Evolutionary conservation across 2,797 vertebrate genomes (phyloP).

Genomic region (Nasua narica): DNA sequence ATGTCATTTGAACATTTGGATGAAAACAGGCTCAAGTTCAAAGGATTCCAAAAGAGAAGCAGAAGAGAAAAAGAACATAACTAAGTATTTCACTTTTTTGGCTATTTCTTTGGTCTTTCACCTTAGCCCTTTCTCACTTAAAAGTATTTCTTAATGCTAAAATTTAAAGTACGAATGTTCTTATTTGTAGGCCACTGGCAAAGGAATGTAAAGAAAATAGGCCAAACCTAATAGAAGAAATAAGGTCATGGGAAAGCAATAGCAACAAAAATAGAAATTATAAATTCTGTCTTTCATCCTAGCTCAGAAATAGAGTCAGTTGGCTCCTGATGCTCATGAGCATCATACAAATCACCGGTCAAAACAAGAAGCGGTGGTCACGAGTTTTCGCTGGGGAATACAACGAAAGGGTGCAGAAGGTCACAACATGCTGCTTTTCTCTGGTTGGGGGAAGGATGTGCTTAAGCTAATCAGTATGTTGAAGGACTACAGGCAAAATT

Average conservation of each 20-base stretch:
- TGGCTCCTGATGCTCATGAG: not conserved
- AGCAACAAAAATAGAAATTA: conserved; percentile 23
- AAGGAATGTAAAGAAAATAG: conserved; percentile 24
- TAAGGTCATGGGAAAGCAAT: conserved; percentile 16
- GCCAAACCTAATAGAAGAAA: conserved; percentile 44
- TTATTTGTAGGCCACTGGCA: conserved; percentile 16
- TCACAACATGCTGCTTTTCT: not conserved
- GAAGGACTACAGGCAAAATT: not conserved
- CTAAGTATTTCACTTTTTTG: conserved; percentile 9
- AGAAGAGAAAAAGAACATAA: not conserved
- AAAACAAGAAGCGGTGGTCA: not conserved
- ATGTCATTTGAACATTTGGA: conserved; percentile 16
- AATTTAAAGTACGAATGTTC: conserved; percentile 11
- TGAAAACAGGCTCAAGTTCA: conserved; percentile 48
- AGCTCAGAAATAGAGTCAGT: not conserved
- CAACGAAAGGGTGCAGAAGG: not conserved
- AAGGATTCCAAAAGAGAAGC: conserved; percentile 31
- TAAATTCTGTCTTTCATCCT: not conserved
- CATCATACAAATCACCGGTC: not conserved
- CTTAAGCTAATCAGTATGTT: not conserved
- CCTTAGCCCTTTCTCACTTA: not conserved
- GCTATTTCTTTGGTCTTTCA: not conserved
- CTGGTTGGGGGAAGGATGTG: not conserved
- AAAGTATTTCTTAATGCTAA: conserved; percentile 53
- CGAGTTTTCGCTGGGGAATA: not conserved